Base-by-base conservation (phyloP, 2,888 invertebrate genomes). In the Drosophila diplacantha region DNA sequence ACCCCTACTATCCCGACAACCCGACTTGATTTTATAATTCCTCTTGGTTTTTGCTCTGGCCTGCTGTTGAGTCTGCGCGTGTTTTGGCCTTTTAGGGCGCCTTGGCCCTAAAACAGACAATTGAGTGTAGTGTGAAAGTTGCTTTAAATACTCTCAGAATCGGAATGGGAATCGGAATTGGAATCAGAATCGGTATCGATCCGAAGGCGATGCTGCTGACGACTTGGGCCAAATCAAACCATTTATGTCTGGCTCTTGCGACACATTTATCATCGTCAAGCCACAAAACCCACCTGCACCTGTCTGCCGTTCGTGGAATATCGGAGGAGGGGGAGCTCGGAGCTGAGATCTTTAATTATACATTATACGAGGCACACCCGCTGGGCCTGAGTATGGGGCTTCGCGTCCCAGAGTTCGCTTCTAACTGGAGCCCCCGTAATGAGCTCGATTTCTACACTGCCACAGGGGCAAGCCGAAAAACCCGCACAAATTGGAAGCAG, bases 221-320 rank as follows among this genome's bases (percentile, higher is more conserved):
- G 47, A 47, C 51, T 51, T 52, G 43, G 44, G 24, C 74, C 76
- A 82, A 84, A 82, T 84, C 80, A 80, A 80, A 80, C 84, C 84
- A 80, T 80, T 80, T 80, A 84, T 71, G 80, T 80, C 84, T 71
- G 63, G 59, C 61, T 56, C 65, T 51, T 64, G 66, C 74, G 69
- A 81, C 80, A 75, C 84, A 83, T 80, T 81, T 68, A 80, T 80
- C 80, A 80, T 80, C 80, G 84, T 80, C 80, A 80, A 77, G 59
- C 43, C 24, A 58, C 58, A 37, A 58, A 58, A 58, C 58, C 20
- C 58, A 58, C 46, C 73, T 81, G 76, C 79, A 83, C 84, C 84
- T 82, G 84, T 81, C 84, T 83, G 73, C 31, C 52, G 46, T 47
- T 65, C 22, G 16, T 18, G 29, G 39, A 51, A 29, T 12, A 7